Evolutionary conservation across 2,797 vertebrate genomes (phyloP).

Genomic region (Pangasius djambal): DNA sequence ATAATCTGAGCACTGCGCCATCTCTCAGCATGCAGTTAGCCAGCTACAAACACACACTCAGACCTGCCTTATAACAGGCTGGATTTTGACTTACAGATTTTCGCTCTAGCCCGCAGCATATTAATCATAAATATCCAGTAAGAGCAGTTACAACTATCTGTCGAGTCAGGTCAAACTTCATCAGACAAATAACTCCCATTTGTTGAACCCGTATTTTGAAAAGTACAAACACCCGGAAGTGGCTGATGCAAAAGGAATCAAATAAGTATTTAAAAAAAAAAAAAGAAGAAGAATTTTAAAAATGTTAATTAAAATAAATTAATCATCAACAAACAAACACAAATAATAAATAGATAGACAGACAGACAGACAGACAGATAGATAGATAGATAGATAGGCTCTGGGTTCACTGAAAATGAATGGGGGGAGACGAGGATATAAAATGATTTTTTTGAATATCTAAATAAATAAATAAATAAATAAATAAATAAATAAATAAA

Average conservation of each 20-base stretch:
- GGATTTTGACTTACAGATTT: not conserved
- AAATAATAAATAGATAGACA: too few relatives aligned
- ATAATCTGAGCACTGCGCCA: not conserved
- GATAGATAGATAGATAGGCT: too few relatives aligned
- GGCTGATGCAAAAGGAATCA: not conserved
- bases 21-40: not conserved
- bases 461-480: too few relatives aligned
- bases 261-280: too few relatives aligned
- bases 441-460: too few relatives aligned
- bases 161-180: constrained; percentile 27
- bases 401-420: too few relatives aligned
- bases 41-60: not conserved
- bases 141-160: not conserved
- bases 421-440: too few relatives aligned
- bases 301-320: too few relatives aligned
- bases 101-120: not conserved
- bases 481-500: too few relatives aligned
- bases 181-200: not conserved
- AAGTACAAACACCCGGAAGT: not conserved
- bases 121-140: not conserved
- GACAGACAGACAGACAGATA: too few relatives aligned
- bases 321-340: too few relatives aligned
- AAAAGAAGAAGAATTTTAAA: too few relatives aligned
- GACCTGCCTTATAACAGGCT: not conserved
- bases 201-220: constrained; percentile 26